phyloP scores from a whole-genome alignment of 1,140 invertebrate species.

The Drosophila seguyi region DNA sequence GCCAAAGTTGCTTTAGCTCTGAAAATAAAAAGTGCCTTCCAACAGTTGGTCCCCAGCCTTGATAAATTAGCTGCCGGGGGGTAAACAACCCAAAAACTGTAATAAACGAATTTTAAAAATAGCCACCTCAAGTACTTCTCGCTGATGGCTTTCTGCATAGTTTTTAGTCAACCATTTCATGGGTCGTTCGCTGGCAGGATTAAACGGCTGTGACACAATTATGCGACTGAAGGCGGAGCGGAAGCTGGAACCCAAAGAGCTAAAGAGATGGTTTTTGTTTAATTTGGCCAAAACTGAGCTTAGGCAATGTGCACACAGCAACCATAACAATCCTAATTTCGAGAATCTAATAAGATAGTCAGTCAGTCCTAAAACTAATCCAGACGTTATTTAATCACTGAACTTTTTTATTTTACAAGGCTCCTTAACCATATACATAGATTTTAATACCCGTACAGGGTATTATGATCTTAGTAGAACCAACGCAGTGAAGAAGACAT shows the following conservation, averaged over 20 bases:
- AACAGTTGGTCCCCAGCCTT: conserved; percentile 46
- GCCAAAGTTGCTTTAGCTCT: conserved; percentile 65
- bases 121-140: conserved; percentile 23
- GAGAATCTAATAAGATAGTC: not conserved
- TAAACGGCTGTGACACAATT: conserved; percentile 15
- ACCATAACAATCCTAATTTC: not conserved
- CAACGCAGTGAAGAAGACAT: too few relatives aligned
- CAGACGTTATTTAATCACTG: not conserved
- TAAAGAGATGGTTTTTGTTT: conserved; percentile 3
- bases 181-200: conserved; percentile 32
- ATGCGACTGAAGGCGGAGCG: not conserved
- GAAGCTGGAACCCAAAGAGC: too few relatives aligned
- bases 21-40: conserved; percentile 27
- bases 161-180: conserved; percentile 28
- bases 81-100: conserved; percentile 10
- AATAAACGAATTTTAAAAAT: conserved; percentile 31
- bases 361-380: not conserved
- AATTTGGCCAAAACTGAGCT: not conserved
- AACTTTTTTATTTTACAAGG: not conserved
- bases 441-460: too few relatives aligned
- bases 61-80: conserved; percentile 4
- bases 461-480: too few relatives aligned
- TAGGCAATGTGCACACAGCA: not conserved
- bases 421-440: too few relatives aligned
- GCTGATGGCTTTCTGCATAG: conserved; percentile 15